phyloP scores from a whole-genome alignment of 2,797 vertebrate genomes.

The Denticeps clupeoides region DNA sequence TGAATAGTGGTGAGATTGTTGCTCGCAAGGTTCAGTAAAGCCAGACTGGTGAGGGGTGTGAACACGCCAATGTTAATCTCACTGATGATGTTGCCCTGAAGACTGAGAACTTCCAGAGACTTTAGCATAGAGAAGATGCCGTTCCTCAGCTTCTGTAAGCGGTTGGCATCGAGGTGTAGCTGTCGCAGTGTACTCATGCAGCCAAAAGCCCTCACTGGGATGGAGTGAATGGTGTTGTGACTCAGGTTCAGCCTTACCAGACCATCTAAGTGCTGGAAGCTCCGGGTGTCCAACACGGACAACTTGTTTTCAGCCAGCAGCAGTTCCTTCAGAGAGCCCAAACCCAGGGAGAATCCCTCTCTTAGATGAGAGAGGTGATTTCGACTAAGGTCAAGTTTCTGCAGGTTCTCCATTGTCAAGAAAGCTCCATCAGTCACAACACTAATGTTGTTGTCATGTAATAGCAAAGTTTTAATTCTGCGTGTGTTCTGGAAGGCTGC shows the following conservation, averaged over 20 bases:
- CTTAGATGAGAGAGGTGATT: constrained; percentile 53
- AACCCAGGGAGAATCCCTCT: constrained; percentile 53
- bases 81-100: constrained; percentile 53
- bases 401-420: constrained; percentile 52
- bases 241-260: constrained; percentile 61
- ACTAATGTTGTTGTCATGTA: constrained; percentile 60
- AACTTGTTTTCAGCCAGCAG: constrained; percentile 57
- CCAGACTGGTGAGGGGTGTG: constrained; percentile 57
- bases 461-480: constrained; percentile 53
- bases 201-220: constrained; percentile 53
- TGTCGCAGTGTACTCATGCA: constrained; percentile 56
- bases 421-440: constrained; percentile 48
- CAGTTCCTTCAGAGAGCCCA: constrained; percentile 55
- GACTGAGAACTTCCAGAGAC: constrained; percentile 61
- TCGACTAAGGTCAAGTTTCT: constrained; percentile 63
- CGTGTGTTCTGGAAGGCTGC: constrained; percentile 42
- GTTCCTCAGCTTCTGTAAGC: constrained; percentile 37
- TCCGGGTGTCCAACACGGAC: constrained; percentile 36
- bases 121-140: constrained; percentile 66
- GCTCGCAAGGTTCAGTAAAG: constrained; percentile 50
- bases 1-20: constrained; percentile 50
- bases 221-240: constrained; percentile 49
- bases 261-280: constrained; percentile 56
- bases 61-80: constrained; percentile 44
- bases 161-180: constrained; percentile 58